Percentiles rank a stretch among this genome's conserved stretches.
Evolutionary conservation across 1,140 invertebrate species (phyloP).

Genomic region (Microvelia longipes): DNA sequence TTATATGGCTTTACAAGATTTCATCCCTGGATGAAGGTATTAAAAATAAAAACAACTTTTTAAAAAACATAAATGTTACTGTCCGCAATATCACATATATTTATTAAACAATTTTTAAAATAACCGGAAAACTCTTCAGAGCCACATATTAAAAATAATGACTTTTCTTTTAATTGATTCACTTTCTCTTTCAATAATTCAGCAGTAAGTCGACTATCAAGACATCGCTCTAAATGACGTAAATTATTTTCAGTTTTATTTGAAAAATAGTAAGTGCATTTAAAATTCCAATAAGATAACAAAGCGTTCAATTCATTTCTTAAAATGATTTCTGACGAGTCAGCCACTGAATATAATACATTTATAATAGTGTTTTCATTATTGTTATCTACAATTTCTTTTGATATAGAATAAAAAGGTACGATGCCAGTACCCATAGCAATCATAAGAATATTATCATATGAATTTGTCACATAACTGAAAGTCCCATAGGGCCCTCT

Average conservation of each 20-base stretch:
- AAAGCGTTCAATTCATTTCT: conserved; percentile 38
- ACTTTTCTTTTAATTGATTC: conserved; percentile 11
- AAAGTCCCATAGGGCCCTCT: conserved; percentile 49
- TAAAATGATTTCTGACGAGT: conserved; percentile 37
- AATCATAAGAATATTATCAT: conserved; percentile 39
- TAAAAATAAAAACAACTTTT: too few relatives aligned
- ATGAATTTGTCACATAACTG: conserved; percentile 32
- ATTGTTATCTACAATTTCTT: conserved; percentile 41
- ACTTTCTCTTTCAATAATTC: conserved; percentile 20
- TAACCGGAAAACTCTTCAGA: conserved; percentile 31
- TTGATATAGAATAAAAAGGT: conserved; percentile 43
- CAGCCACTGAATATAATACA: conserved; percentile 40
- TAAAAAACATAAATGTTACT: too few relatives aligned
- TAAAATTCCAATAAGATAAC: conserved; percentile 48
- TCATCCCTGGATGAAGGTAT: too few relatives aligned
- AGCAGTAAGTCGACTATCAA: conserved; percentile 18
- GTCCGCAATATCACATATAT: too few relatives aligned
- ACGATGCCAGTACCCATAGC: conserved; percentile 53
- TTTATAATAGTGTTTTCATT: conserved; percentile 41
- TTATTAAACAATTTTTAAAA: too few relatives aligned
- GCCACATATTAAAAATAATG: conserved; percentile 31
- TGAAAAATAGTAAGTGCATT: conserved; percentile 39
- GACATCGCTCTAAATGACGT: conserved; percentile 22
- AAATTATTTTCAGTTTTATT: conserved; percentile 23
- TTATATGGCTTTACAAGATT: too few relatives aligned